Evolutionary conservation across 2,888 invertebrate species (phyloP), one percentile per base, ranked within the genome.

Genomic region (Andrena minutula): DNA sequence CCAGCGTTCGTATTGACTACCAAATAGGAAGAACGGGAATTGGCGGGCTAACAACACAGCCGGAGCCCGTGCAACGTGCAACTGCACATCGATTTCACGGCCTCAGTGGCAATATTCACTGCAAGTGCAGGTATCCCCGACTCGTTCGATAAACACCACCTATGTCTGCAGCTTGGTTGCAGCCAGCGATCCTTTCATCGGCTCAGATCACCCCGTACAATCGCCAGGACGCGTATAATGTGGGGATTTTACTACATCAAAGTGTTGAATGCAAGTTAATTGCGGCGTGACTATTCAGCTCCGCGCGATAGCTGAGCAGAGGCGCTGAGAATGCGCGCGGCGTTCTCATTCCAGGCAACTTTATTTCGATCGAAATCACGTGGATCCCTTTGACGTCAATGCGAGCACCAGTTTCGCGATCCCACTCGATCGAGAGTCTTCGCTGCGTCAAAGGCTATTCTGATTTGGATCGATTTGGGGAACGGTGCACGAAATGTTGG

Each of bases 261-360:
- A 85, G 85, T 74, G 66, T 32, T 63, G 82, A 70, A 81, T 77
- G 63, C 76, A 75, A 87, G 87, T 88, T 88, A 88, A 88, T 88
- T 86, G 85, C 80, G 75, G 69, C 85, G 65, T 76, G 79, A 84
- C 86, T 79, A 83, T 87, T 86, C 82, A 83, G 80, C 76, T 60
- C 35, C 26, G 68, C 68, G 72, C 51, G 79, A 82, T 75, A 75
- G 76, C 83, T 70, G 70, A 68, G 61, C 72, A 51, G 60, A 51
- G 41, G 51, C 64, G 7, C 32, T 28, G 70, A 74, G 63, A 61
- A 74, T 28, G 28, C 65, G 16, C 56, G 8, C 53, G n/a, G 10
- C 23, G 30, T 69, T 49, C 63, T 47, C 53, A 1, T n/a, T 10
- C 16, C 3, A 0, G 20, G 16, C 1, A 35, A 79, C 70, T 76